Evolutionary conservation across 2,113 vertebrate genomes (phyloP).

Genomic region (Dromas ardeola): DNA sequence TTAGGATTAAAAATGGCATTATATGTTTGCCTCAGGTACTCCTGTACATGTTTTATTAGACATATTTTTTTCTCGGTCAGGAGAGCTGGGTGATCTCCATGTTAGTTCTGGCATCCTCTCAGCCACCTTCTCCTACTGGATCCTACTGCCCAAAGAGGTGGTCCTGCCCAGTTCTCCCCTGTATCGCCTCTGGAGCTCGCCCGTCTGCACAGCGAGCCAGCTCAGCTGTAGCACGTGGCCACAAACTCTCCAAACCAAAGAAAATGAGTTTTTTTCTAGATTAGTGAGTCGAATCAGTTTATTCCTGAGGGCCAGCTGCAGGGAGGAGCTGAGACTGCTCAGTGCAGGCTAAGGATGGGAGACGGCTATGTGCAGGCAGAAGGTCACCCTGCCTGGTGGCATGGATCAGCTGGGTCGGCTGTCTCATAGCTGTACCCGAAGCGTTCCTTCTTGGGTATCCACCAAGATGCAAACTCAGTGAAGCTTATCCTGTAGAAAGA

Average conservation of each 20-base stretch:
- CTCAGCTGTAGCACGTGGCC: not conserved
- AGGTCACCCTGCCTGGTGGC: not conserved
- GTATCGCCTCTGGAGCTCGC: not conserved
- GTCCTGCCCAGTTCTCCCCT: not conserved
- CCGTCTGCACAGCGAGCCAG: not conserved
- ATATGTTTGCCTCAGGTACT: not conserved
- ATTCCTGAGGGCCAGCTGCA: not conserved
- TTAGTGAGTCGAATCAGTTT: not conserved
- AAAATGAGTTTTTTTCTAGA: not conserved
- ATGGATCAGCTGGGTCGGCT: not conserved
- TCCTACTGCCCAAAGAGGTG: not conserved
- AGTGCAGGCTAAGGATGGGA: not conserved
- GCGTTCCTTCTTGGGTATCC: not conserved
- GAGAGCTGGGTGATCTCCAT: not conserved
- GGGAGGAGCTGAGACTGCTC: not conserved
- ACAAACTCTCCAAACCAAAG: not conserved
- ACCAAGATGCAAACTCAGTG: not conserved
- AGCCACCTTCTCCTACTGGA: not conserved
- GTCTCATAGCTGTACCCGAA: not conserved
- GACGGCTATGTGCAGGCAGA: not conserved
- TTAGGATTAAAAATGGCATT: not conserved
- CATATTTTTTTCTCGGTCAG: not conserved
- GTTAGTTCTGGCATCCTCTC: not conserved
- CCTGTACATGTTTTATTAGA: not conserved
- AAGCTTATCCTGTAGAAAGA: not conserved